Conservation (phyloP, 2,113 vertebrate species). For the Gobio gobio region DNA sequence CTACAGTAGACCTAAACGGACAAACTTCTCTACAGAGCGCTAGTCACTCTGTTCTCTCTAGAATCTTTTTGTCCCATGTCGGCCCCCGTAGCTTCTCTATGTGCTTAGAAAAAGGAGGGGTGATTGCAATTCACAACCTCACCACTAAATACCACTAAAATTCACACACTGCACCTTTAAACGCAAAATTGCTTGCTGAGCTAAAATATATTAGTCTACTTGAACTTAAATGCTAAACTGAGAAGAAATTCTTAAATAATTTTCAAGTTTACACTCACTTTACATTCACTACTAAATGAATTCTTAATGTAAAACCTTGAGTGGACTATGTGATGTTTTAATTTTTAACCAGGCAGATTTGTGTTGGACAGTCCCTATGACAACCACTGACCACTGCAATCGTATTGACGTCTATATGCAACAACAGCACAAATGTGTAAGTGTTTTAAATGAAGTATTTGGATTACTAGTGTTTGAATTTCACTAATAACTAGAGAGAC, state of each 20-base stretch:
- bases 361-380: conserved; percentile 70
- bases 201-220: not conserved
- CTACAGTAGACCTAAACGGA: too few species aligned
- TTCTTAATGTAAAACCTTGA: not conserved
- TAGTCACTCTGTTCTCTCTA: too few species aligned
- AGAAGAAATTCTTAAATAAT: not conserved
- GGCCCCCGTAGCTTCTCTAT: too few species aligned
- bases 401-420: not conserved
- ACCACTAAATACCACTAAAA: too few species aligned
- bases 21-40: too few species aligned
- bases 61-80: too few species aligned
- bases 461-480: not conserved
- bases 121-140: too few species aligned
- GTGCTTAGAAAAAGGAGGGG: too few species aligned
- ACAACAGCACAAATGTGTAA: conserved; percentile 17
- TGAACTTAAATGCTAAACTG: not conserved
- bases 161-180: too few species aligned
- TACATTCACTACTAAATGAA: not conserved
- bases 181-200: too few species aligned
- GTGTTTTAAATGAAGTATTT: not conserved
- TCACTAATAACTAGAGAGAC: not conserved
- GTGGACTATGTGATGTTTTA: conserved; percentile 55
- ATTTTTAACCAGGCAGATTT: conserved; percentile 74
- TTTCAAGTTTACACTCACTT: not conserved
- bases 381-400: conserved; percentile 54